Base-by-base conservation (phyloP, 2,113 vertebrate species). In the Notothenia coriiceps region DNA sequence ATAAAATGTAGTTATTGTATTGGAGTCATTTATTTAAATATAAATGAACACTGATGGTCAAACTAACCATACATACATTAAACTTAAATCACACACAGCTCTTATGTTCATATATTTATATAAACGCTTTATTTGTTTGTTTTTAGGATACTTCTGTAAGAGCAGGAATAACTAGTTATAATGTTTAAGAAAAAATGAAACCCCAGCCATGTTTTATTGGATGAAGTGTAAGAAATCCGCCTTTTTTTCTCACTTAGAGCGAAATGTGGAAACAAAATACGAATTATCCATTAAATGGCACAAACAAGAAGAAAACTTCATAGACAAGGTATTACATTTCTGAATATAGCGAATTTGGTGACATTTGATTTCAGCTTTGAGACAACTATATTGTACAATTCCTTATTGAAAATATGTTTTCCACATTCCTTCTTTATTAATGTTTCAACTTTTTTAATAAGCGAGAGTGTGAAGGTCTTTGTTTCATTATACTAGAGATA, bases 21-120 rank as follows among this genome's bases (percentile, higher is more conserved):
- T 54, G 5, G 3, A 68, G 54, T 74, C 59, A 66, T 74, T 6
- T 6, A 61, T 4, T 62, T 20, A 51, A 74, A 74, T 7, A 50
- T 18, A 40, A 68, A 68, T 14, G 65, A 62, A 64, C 72, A 67
- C 60, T 61, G 35, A 46, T 61, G 43, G 15, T 82, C 22, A 70
- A 73, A 79, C 70, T 49, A 68, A n/a, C 33, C 22, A 46, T 61
- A 59, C 10, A 35, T 59, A 8, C 29, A 8, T 15, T 18, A 3
- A 3, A 14, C 5, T 18, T 3, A 18, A 29, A 9, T 20, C 46
- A 35, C n/a, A 44, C n/a, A 12, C 20, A 17, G 49, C 49, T 54
- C 5, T 2, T 20, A 40, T 9, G 15, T 65, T 12, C 51, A 43
- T 25, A 55, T 12, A 35, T 50, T 35, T 17, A 51, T 52, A 9